Conservation (phyloP, 2,113 vertebrate genomes). For the Embiotoca jacksoni region DNA sequence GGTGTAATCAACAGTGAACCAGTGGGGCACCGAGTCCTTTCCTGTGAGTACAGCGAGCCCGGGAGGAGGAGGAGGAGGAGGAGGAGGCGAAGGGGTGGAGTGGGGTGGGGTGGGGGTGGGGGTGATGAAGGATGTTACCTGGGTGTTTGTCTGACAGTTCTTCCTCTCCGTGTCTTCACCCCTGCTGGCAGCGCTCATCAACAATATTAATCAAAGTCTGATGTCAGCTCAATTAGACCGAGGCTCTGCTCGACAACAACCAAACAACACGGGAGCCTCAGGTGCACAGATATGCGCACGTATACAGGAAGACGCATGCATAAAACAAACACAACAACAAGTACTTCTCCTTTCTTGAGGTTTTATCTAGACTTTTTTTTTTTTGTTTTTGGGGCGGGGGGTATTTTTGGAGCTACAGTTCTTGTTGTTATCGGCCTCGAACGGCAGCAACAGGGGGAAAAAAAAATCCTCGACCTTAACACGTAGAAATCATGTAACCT, state of each 20-base stretch:
- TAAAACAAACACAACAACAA: constrained; percentile 16
- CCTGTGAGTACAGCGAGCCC: constrained; percentile 58
- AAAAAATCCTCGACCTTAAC: constrained; percentile 21
- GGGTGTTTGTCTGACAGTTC: constrained; percentile 75
- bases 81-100: neutral
- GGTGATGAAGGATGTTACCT: constrained; percentile 77
- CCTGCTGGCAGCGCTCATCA: constrained; percentile 77
- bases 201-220: constrained; percentile 81
- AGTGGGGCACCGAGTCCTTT: constrained; percentile 62
- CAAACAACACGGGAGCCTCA: constrained; percentile 57
- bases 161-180: constrained; percentile 75
- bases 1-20: constrained; percentile 72
- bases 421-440: too few species aligned
- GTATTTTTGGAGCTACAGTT: too few species aligned
- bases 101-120: neutral
- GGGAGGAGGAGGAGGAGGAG: constrained; percentile 30
- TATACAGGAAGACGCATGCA: constrained; percentile 22
- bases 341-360: neutral
- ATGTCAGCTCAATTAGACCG: constrained; percentile 72
- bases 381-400: neutral
- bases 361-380: neutral
- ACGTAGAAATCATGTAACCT: constrained; percentile 16
- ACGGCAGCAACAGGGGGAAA: neutral
- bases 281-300: constrained; percentile 47
- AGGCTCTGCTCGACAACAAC: constrained; percentile 61